A percentile compares a stretch with the other conserved stretches of the same genome.
These are phyloP conservation scores for Zaprionus camerounensis DNA, from an alignment of 1,140 invertebrate species.

Conservation along the genomic window DNA sequence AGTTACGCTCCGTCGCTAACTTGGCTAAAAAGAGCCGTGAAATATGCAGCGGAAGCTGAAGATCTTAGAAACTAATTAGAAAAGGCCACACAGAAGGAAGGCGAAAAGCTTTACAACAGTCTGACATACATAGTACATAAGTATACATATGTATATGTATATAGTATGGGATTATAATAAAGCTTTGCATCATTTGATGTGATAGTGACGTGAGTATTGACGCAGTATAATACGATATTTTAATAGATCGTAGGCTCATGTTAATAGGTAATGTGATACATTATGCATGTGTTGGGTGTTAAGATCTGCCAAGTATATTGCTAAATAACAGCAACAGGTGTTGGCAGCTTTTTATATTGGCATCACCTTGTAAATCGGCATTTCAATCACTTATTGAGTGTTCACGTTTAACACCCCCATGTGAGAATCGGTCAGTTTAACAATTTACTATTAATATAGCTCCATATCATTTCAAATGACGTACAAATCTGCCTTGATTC, in stretches of 20 bases:
- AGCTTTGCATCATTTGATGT: not conserved
- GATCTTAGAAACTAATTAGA: slow-evolving; percentile 33
- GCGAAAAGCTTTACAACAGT: not conserved
- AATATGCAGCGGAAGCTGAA: slow-evolving; percentile 45
- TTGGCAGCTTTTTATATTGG: slow-evolving; percentile 10
- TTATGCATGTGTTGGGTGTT: not conserved
- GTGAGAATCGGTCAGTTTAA: slow-evolving; percentile 27
- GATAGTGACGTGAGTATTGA: not conserved
- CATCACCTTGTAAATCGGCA: not conserved
- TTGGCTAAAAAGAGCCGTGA: slow-evolving; percentile 43
- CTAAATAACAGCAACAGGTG: slow-evolving; percentile 15
- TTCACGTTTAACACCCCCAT: slow-evolving; percentile 52
- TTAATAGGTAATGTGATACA: not conserved
- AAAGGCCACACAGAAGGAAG: slow-evolving; percentile 23
- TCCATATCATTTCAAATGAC: not conserved
- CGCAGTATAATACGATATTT: not conserved
- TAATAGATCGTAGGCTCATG: not conserved
- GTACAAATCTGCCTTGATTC: not conserved
- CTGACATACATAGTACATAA: too few species aligned
- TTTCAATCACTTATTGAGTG: slow-evolving; percentile 20
- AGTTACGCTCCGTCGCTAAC: slow-evolving; percentile 45
- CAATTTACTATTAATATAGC: slow-evolving; percentile 18
- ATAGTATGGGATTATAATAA: not conserved
- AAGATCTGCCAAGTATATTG: slow-evolving; percentile 15
- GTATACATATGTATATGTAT: not conserved